These are phyloP conservation scores for Tenthredo distinguenda DNA, from an alignment of 2,888 invertebrate species.

Conservation along the genomic window DNA sequence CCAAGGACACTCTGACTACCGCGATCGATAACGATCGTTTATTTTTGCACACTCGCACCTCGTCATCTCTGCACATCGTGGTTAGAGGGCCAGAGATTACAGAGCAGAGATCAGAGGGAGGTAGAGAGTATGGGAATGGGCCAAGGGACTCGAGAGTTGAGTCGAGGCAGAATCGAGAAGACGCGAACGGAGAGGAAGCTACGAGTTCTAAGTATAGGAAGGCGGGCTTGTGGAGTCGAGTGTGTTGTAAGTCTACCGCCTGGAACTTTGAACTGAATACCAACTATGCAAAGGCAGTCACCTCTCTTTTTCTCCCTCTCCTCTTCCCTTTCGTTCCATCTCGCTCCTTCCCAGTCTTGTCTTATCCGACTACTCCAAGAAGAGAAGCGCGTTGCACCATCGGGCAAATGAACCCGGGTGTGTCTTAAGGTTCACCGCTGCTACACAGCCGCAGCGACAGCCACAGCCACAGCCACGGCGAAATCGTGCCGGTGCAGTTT, in stretches of 20 bases:
- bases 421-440: constrained; percentile 41
- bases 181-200: constrained; percentile 55
- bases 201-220: constrained; percentile 64
- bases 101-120: not conserved
- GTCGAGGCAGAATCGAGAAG: constrained; percentile 54
- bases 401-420: constrained; percentile 52
- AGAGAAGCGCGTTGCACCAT: constrained; percentile 48
- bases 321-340: not conserved
- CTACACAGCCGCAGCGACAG: no score
- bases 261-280: constrained; percentile 54
- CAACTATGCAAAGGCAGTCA: constrained; percentile 51
- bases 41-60: not conserved
- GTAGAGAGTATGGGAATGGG: constrained; percentile 31
- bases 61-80: not conserved
- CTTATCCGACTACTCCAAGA: constrained; percentile 10
- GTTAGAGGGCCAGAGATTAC: constrained; percentile 3
- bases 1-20: not conserved
- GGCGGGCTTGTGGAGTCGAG: constrained; percentile 46
- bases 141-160: constrained; percentile 47
- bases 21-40: not conserved
- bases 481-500: constrained; percentile 26
- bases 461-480: not conserved
- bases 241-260: constrained; percentile 44
- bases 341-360: constrained; percentile 28
- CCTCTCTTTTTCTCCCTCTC: constrained; percentile 32